Evolutionary conservation across 37 sponge, comb jelly and placozoan species (phyloP), one percentile per base, ranked within the genome.

Genomic region (Beroe ovata): DNA sequence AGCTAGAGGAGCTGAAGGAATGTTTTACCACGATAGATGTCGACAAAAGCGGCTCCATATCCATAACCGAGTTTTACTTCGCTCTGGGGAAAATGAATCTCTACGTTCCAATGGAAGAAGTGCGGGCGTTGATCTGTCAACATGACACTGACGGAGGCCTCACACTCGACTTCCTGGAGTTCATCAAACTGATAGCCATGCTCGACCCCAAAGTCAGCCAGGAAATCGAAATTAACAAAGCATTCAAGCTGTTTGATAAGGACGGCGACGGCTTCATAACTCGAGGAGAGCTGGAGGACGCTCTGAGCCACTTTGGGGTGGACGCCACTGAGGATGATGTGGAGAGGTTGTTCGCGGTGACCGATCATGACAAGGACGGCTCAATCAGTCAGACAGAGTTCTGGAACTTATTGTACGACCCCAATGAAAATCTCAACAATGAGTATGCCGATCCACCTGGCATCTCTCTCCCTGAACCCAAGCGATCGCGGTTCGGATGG

Each of bases 221-320:
- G 84, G 84, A 77, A 54, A 77, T 77, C 39, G 84, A 77, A 29
- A 77, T 77, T n/a, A 77, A 77, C 54, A 77, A 77, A 20, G 84
- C 84, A 1, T 77, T 77, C 84, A 77, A 77, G 47, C 54, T 77
- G 2, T 77, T 77, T 20, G 84, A 77, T 29, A 39, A 42, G 54
- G 33, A 77, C 54, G 36, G 33, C 1, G 84, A 77, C 28, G 84
- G 84, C 38, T 77, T 41, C 47, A 37, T 77, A 25, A 77, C 38
- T 6, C 25, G 30, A 54, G 28, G 25, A 8, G 84, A 77, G 47
- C 19, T 77, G 8, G 84, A 36, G 41, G 84, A 77, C 54, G 84
- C 54, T 16, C 28, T 77, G 20, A 40, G 16, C 4, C 42, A 42
- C 26, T 77, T 77, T 20, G 84, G 84, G 22, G 33, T 77, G 4